Conservation (phyloP, 2,888 invertebrate genomes). For the Pherbina coryleti region DNA sequence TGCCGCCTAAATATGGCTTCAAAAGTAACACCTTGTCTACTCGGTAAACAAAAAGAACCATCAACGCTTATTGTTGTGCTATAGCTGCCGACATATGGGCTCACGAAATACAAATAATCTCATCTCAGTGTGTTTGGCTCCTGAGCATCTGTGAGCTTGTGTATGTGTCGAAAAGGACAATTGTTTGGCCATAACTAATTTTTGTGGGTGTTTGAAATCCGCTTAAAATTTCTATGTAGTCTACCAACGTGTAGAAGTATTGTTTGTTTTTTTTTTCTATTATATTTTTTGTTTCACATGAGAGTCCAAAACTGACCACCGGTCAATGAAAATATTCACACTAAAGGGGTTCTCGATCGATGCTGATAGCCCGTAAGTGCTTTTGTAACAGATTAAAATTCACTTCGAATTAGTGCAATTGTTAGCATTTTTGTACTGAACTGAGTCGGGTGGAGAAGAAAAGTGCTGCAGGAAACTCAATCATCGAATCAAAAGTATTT, state of each 20-base stretch:
- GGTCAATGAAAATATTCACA: constrained; percentile 41
- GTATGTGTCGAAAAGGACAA: constrained; percentile 27
- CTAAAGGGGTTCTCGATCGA: constrained; percentile 46
- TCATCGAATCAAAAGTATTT: constrained; percentile 55
- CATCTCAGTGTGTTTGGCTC: neutral
- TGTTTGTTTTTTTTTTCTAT: constrained; percentile 53
- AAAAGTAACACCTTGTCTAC: constrained; percentile 28
- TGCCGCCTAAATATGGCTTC: neutral
- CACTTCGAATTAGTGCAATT: constrained; percentile 66
- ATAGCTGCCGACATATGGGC: neutral
- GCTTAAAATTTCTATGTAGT: constrained; percentile 57
- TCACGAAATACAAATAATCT: neutral
- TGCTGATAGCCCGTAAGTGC: constrained; percentile 2
- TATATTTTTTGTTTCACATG: neutral
- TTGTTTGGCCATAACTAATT: constrained; percentile 67
- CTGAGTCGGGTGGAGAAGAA: constrained; percentile 37
- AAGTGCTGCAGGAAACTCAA: constrained; percentile 12
- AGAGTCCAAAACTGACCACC: constrained; percentile 10
- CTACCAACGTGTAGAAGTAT: constrained; percentile 42
- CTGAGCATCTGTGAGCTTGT: neutral
- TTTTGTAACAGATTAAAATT: constrained; percentile 57
- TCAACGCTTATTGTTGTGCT: neutral
- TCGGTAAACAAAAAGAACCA: neutral
- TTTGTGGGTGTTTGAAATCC: constrained; percentile 70
- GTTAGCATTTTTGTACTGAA: constrained; percentile 53